These are phyloP conservation scores for Sorex maritimensis DNA, from an alignment of 2,797 vertebrate genomes.

Conservation along the genomic window DNA sequence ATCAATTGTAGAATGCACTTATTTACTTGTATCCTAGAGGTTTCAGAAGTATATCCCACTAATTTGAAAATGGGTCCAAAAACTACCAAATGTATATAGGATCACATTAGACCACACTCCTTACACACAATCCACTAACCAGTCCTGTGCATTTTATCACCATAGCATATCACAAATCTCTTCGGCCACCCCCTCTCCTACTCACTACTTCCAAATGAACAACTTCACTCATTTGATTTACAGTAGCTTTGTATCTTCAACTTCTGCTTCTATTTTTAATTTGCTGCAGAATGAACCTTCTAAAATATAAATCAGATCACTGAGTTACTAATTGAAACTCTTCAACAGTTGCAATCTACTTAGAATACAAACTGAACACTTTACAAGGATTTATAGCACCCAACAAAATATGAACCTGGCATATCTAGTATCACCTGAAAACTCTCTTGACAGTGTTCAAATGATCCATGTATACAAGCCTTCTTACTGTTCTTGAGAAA, in stretches of 20 bases:
- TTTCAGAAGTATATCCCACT: conserved; percentile 54
- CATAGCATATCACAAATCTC: conserved; percentile 27
- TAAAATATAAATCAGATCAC: conserved; percentile 46
- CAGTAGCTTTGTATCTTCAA: neutral
- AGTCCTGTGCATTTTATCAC: conserved; percentile 7
- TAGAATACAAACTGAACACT: conserved; percentile 46
- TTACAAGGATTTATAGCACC: neutral
- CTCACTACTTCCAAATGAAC: neutral
- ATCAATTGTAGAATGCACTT: conserved; percentile 35
- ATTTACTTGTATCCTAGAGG: conserved; percentile 8
- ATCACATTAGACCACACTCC: neutral
- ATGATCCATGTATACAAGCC: neutral
- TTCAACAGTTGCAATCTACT: conserved; percentile 12
- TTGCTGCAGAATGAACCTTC: conserved; percentile 14
- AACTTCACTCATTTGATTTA: conserved; percentile 27
- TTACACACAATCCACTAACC: conserved; percentile 20
- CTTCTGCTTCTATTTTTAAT: conserved; percentile 6
- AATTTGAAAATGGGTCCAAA: conserved; percentile 58
- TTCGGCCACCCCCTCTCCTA: neutral
- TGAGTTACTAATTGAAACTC: conserved; percentile 4
- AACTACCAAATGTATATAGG: conserved; percentile 20
- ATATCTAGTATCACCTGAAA: conserved; percentile 58
- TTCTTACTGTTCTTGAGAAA: conserved; percentile 24
- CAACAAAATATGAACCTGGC: neutral
- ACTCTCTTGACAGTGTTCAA: neutral